Evolutionary conservation across 2,797 vertebrate species (phyloP).

Genomic region (Darevskia nairensis): DNA sequence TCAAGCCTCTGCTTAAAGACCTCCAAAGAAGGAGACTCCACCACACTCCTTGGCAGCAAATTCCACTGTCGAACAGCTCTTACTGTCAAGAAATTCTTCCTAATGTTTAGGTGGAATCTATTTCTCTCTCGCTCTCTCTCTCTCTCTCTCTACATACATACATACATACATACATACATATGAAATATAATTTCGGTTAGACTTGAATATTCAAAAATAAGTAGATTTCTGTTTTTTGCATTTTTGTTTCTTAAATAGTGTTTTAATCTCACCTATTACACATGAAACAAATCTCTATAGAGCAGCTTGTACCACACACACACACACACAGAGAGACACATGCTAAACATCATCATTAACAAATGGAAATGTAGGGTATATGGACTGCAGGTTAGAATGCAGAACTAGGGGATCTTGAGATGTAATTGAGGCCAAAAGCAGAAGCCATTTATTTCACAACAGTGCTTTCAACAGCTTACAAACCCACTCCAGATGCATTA

Average conservation of each 20-base stretch:
- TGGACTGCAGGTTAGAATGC: background rate
- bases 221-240: background rate
- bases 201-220: constrained; percentile 46
- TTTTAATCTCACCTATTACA: background rate
- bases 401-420: constrained; percentile 43
- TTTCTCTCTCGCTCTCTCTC: constrained; percentile 32
- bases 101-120: too few species aligned
- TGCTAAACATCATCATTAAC: constrained; percentile 41
- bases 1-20: too few species aligned
- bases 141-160: too few species aligned
- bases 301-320: constrained; percentile 36
- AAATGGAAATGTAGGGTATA: constrained; percentile 33
- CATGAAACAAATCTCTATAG: constrained; percentile 28
- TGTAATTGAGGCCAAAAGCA: constrained; percentile 61
- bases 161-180: background rate
- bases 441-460: constrained; percentile 70
- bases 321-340: background rate
- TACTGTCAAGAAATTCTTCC: too few species aligned
- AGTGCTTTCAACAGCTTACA: constrained; percentile 56
- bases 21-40: too few species aligned
- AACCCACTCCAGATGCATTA: constrained; percentile 70
- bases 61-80: too few species aligned
- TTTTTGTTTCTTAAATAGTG: background rate
- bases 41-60: too few species aligned
- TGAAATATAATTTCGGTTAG: constrained; percentile 37